Conservation (phyloP, 2,113 vertebrate genomes). For the Paedocypris sp. region DNA sequence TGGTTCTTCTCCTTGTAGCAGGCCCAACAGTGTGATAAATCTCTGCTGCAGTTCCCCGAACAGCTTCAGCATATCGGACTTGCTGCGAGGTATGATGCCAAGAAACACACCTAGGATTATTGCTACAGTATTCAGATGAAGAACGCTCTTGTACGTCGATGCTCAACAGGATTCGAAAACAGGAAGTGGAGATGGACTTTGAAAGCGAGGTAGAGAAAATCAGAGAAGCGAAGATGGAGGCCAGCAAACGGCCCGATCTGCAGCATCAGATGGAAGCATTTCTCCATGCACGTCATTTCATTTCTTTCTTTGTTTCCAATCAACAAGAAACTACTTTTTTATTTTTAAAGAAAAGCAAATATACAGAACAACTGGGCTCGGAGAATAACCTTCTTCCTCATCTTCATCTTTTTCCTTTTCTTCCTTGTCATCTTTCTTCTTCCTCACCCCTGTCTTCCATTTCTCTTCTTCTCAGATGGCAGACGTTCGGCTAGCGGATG, state of each 20-base stretch:
- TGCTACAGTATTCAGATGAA: background rate
- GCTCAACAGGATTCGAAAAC: slow-evolving; percentile 52
- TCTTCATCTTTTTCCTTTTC: too few species aligned
- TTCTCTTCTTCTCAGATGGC: slow-evolving; percentile 44
- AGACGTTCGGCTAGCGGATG: slow-evolving; percentile 41
- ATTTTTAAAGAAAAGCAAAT: too few species aligned
- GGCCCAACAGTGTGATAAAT: slow-evolving; percentile 53
- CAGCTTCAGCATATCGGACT: slow-evolving; percentile 54
- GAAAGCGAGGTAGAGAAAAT: slow-evolving; percentile 51
- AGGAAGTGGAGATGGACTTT: slow-evolving; percentile 56
- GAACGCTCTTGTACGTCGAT: background rate
- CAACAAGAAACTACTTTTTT: background rate
- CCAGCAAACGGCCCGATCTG: slow-evolving; percentile 43
- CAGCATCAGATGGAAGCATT: slow-evolving; percentile 52
- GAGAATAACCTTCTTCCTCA: too few species aligned
- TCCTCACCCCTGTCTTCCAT: too few species aligned
- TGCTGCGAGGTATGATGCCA: slow-evolving; percentile 61
- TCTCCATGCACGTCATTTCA: slow-evolving; percentile 42
- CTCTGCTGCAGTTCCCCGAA: slow-evolving; percentile 51
- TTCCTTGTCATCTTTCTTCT: too few species aligned
- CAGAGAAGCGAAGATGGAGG: slow-evolving; percentile 47
- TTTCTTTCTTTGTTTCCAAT: background rate
- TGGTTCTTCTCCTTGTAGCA: slow-evolving; percentile 43
- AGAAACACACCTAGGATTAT: background rate
- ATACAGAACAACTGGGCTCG: too few species aligned